phyloP scores from a whole-genome alignment of 2,888 invertebrate genomes.

The Julus scandinavius region DNA sequence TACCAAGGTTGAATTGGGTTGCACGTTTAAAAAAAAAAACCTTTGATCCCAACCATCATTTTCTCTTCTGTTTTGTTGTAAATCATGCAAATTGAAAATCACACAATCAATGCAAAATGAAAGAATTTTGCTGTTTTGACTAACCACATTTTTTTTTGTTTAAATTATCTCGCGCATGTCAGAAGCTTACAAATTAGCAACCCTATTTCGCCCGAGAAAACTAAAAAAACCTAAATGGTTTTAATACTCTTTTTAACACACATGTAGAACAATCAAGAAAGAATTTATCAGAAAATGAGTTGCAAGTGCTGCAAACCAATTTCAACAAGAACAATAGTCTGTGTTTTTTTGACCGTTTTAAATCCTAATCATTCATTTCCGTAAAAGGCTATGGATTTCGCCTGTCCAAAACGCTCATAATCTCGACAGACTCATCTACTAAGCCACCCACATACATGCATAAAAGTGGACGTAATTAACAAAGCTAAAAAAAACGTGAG shows the following conservation, averaged over 20 bases:
- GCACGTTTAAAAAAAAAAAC: too few species aligned
- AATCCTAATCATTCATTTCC: constrained; percentile 38
- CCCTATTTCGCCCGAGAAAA: not conserved
- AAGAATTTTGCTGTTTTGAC: not conserved
- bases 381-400: constrained; percentile 38
- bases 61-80: not conserved
- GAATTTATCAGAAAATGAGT: constrained; percentile 35
- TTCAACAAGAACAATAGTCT: constrained; percentile 13
- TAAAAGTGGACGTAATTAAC: constrained; percentile 29
- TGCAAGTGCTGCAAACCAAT: constrained; percentile 15
- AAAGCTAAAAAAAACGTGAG: not conserved
- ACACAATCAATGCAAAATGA: not conserved
- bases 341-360: not conserved
- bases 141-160: not conserved
- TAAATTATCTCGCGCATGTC: constrained; percentile 15
- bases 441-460: constrained; percentile 30
- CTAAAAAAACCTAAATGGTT: not conserved
- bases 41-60: too few species aligned
- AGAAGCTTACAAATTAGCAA: constrained; percentile 7
- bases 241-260: constrained; percentile 26
- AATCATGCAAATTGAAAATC: not conserved
- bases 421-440: constrained; percentile 29
- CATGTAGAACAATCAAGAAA: not conserved
- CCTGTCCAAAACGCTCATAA: constrained; percentile 30
- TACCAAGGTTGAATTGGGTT: too few species aligned